Conservation (phyloP, 64 coral and sea anemone species). For the Anthopleura sola region DNA sequence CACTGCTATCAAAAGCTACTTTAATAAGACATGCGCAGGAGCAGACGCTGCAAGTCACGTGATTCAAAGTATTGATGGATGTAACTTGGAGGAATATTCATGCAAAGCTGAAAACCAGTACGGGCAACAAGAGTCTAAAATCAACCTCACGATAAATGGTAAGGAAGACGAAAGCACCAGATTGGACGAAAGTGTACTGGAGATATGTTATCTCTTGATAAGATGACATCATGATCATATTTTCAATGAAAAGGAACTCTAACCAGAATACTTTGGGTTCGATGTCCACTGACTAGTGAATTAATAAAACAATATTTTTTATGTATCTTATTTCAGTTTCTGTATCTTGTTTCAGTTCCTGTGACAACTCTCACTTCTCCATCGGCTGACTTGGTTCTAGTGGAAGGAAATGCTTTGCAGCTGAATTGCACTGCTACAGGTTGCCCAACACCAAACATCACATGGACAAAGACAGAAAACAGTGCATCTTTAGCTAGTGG, state of each 20-base stretch:
- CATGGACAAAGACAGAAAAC: not conserved
- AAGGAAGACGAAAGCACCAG: too few relatives aligned
- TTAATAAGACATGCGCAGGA: not conserved
- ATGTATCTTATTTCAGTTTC: too few relatives aligned
- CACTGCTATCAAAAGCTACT: not conserved
- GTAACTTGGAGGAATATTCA: not conserved
- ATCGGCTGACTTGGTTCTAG: not conserved
- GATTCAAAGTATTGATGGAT: not conserved
- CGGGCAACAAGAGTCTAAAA: too few relatives aligned
- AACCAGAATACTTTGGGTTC: too few relatives aligned
- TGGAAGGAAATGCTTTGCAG: not conserved
- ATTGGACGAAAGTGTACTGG: too few relatives aligned
- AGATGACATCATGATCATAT: too few relatives aligned
- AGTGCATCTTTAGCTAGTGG: not conserved
- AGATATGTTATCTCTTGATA: too few relatives aligned
- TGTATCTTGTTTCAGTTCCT: too few relatives aligned
- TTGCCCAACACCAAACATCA: constrained; percentile 15
- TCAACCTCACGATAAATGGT: too few relatives aligned
- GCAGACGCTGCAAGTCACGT: not conserved
- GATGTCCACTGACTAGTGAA: too few relatives aligned
- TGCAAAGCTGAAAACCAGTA: not conserved
- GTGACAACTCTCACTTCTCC: not conserved
- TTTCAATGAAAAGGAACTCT: too few relatives aligned
- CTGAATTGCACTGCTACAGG: constrained; percentile 8
- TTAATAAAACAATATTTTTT: too few relatives aligned